Percentiles rank a stretch among this genome's conserved stretches.
These are phyloP conservation scores for Gila robusta DNA, from an alignment of 2,797 vertebrate species.

Conservation along the genomic window DNA sequence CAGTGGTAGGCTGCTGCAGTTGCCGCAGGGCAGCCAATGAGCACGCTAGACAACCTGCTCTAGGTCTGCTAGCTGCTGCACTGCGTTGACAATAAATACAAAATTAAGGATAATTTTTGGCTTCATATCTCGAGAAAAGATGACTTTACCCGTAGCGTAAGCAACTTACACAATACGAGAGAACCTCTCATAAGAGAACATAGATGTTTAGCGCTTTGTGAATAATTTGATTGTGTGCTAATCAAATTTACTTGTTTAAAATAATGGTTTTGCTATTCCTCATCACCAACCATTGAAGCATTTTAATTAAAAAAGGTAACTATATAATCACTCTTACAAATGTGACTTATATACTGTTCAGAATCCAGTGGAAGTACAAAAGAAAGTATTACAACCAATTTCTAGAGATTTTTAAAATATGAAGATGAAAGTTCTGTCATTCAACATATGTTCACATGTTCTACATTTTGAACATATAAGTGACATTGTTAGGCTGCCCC, in stretches of 20 bases:
- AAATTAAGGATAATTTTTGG: too few relatives aligned
- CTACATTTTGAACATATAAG: background rate
- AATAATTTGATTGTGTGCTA: conserved; percentile 21
- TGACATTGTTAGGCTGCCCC: background rate
- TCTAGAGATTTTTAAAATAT: background rate
- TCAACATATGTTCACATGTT: background rate
- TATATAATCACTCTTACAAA: conserved; percentile 2
- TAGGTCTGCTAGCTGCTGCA: too few relatives aligned
- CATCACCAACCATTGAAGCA: background rate
- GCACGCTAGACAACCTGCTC: too few relatives aligned
- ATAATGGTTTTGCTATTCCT: background rate
- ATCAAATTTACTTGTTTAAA: conserved; percentile 8
- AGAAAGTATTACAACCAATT: background rate
- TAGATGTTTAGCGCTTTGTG: background rate
- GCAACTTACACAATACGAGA: too few relatives aligned
- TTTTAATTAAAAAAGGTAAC: background rate
- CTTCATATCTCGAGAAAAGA: too few relatives aligned
- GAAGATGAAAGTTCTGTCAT: background rate
- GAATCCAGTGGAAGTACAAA: background rate
- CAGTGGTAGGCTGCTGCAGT: too few relatives aligned
- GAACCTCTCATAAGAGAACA: too few relatives aligned
- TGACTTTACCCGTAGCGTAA: too few relatives aligned
- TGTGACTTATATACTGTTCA: conserved; percentile 1
- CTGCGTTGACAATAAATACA: too few relatives aligned
- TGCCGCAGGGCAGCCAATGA: too few relatives aligned